Evolutionary conservation across 2,113 vertebrate genomes (phyloP).

Genomic region (Spea bombifrons): DNA sequence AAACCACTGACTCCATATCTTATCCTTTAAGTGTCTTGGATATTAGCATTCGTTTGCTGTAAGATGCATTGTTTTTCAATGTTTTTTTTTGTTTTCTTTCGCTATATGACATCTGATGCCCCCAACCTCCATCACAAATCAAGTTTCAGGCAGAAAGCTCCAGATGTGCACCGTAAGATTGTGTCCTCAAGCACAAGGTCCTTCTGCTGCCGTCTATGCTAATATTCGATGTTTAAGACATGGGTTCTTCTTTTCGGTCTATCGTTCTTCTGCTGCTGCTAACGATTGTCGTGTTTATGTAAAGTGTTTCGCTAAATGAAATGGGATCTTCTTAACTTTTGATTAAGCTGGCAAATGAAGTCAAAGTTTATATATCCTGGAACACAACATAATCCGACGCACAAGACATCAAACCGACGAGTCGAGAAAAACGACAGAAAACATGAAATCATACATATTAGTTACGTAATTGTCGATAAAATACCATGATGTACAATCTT

Average conservation of each 20-base stretch:
- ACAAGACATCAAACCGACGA: no score
- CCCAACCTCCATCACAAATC: constrained; percentile 43
- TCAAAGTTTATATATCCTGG: no score
- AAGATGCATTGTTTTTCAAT: constrained; percentile 23
- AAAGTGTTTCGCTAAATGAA: no score
- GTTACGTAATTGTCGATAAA: no score
- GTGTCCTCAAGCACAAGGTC: constrained; percentile 48
- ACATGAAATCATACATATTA: no score
- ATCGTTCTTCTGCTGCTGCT: background rate
- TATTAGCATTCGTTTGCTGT: constrained; percentile 48
- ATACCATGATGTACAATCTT: no score
- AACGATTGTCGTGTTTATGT: no score
- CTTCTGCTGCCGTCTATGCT: constrained; percentile 54
- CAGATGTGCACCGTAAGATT: constrained; percentile 46
- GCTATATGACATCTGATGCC: constrained; percentile 38
- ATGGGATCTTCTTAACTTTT: no score
- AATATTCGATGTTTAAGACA: constrained; percentile 45
- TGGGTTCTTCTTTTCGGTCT: background rate
- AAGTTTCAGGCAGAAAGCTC: constrained; percentile 32
- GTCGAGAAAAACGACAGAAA: no score
- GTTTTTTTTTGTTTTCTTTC: constrained; percentile 37
- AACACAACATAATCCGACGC: no score
- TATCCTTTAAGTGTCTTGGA: constrained; percentile 12
- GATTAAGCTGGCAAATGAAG: no score
- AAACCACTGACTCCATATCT: constrained; percentile 33